Percentiles rank a stretch among this genome's conserved stretches.
These are phyloP conservation scores for Yponomeuta evonymella DNA, from an alignment of 2,888 invertebrate genomes.

Conservation along the genomic window DNA sequence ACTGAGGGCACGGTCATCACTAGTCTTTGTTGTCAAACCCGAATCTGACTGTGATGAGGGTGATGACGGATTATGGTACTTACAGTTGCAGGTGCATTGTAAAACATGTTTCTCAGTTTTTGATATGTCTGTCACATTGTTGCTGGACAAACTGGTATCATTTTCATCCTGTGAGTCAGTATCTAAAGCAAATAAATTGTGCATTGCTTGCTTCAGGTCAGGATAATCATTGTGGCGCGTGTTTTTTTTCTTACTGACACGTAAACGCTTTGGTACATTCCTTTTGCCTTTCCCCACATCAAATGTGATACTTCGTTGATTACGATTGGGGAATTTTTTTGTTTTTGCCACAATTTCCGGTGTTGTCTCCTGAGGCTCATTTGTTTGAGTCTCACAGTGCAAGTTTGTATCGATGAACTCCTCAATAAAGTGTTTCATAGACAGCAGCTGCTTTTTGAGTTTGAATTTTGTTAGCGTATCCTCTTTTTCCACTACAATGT, in stretches of 20 bases:
- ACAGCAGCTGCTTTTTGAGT: slow-evolving; percentile 46
- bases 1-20: slow-evolving; percentile 39
- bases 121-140: not conserved
- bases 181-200: slow-evolving; percentile 41
- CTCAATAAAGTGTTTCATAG: slow-evolving; percentile 50
- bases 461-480: slow-evolving; percentile 45
- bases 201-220: slow-evolving; percentile 54
- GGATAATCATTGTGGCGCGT: slow-evolving; percentile 58
- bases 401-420: slow-evolving; percentile 44
- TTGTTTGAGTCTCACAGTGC: slow-evolving; percentile 22
- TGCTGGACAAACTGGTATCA: slow-evolving; percentile 26
- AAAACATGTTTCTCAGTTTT: slow-evolving; percentile 19
- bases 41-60: slow-evolving; percentile 40
- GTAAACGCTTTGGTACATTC: slow-evolving; percentile 26
- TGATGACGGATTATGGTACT: slow-evolving; percentile 20
- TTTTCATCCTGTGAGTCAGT: slow-evolving; percentile 26
- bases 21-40: slow-evolving; percentile 28
- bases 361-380: not conserved
- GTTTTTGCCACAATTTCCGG: slow-evolving; percentile 3
- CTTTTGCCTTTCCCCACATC: slow-evolving; percentile 5
- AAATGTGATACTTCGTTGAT: slow-evolving; percentile 28
- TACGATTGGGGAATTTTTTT: slow-evolving; percentile 22
- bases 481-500: slow-evolving; percentile 53
- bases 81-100: slow-evolving; percentile 47
- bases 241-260: slow-evolving; percentile 47